Conservation (phyloP, 2,797 vertebrate genomes). For the Tapera naevia region DNA sequence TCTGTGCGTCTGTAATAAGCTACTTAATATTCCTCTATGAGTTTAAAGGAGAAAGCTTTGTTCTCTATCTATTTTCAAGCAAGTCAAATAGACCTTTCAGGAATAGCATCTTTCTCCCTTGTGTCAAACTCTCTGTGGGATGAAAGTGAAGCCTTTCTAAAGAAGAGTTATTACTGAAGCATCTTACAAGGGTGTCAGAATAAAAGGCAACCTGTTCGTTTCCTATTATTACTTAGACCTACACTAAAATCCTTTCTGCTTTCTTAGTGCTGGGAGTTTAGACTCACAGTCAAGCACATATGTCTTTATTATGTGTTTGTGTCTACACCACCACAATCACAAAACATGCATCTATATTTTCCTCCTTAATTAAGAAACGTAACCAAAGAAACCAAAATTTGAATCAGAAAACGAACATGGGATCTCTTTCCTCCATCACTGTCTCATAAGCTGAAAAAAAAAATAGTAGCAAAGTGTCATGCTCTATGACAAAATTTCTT, state of each 20-base stretch:
- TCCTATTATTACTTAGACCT: slow-evolving; percentile 11
- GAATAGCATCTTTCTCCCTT: slow-evolving; percentile 25
- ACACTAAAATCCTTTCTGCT: background rate
- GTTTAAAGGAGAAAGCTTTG: slow-evolving; percentile 31
- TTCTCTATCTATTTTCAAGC: slow-evolving; percentile 15
- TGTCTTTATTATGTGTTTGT: rapidly evolving
- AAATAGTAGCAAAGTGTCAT: background rate
- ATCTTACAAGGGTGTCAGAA: slow-evolving; percentile 4
- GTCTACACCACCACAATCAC: background rate
- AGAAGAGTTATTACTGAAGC: slow-evolving; percentile 30
- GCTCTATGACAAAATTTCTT: background rate
- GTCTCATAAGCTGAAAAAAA: background rate
- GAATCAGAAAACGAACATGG: background rate
- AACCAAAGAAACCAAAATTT: background rate
- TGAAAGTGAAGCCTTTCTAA: slow-evolving; percentile 33
- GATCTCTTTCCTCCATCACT: background rate
- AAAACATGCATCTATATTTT: background rate
- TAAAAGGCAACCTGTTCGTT: slow-evolving; percentile 24
- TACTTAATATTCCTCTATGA: slow-evolving; percentile 30
- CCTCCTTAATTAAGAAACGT: background rate
- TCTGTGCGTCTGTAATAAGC: slow-evolving; percentile 14
- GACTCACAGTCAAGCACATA: rapidly evolving
- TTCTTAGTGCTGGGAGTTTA: background rate
- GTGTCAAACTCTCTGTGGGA: slow-evolving; percentile 34
- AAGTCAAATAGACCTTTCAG: slow-evolving; percentile 20